A percentile compares a stretch with the other conserved stretches of the same genome.
Conservation (phyloP, 2,888 invertebrate species). For the Hybos culiciformis region DNA sequence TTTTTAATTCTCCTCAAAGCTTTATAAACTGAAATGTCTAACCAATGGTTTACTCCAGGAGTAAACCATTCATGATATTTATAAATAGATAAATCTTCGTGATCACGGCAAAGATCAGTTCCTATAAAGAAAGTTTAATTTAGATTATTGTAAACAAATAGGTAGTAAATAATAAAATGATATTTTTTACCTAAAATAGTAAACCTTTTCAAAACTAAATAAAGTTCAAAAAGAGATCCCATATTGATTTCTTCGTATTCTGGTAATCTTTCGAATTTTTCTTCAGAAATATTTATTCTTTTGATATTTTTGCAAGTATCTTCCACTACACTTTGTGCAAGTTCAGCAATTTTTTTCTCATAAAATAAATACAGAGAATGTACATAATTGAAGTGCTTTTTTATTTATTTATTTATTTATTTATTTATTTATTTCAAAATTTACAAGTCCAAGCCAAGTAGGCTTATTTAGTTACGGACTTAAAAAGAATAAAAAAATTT, state of each 20-base stretch:
- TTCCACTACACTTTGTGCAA: conserved; percentile 55
- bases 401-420: conserved; percentile 38
- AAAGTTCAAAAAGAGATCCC: conserved; percentile 83
- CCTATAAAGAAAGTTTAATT: conserved; percentile 44
- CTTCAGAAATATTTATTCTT: conserved; percentile 42
- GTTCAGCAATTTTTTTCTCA: conserved; percentile 53
- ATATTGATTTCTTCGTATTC: conserved; percentile 55
- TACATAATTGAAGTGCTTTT: conserved; percentile 59
- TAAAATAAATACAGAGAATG: conserved; percentile 57
- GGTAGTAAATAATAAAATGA: background rate
- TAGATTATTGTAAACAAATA: background rate
- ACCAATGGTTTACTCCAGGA: conserved; percentile 84
- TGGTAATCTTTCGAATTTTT: conserved; percentile 40
- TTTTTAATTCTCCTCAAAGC: conserved; percentile 76
- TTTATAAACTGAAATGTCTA: conserved; percentile 84
- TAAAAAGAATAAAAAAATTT: too few species aligned
- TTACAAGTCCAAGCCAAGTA: too few species aligned
- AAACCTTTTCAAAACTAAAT: conserved; percentile 80
- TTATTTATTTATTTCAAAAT: conserved; percentile 2
- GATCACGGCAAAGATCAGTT: conserved; percentile 49
- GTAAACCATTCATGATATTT: conserved; percentile 83
- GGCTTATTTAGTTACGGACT: too few species aligned
- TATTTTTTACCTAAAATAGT: conserved; percentile 42
- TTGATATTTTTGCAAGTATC: conserved; percentile 64
- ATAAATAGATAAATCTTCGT: conserved; percentile 51